These are phyloP conservation scores for Mohoua ochrocephala DNA, from an alignment of 2,113 vertebrate genomes.

Conservation along the genomic window DNA sequence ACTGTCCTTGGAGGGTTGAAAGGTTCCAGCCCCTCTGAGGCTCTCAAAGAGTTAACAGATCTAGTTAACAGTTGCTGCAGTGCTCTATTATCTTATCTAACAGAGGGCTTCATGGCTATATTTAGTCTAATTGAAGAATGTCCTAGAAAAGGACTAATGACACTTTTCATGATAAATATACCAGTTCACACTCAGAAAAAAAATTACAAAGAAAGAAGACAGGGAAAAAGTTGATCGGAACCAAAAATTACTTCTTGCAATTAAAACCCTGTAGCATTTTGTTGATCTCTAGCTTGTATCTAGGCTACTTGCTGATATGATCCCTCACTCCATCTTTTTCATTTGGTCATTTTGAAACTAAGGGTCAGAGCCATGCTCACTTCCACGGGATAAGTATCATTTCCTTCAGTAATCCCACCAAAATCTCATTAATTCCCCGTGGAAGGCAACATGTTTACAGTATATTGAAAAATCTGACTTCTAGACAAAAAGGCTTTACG, in stretches of 20 bases:
- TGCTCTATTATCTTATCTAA: not conserved
- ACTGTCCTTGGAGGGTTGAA: not conserved
- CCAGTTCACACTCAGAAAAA: not conserved
- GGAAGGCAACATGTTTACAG: not conserved
- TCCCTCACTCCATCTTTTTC: not conserved
- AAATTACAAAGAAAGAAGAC: not conserved
- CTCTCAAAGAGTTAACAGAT: not conserved
- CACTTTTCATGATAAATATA: not conserved
- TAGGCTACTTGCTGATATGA: not conserved
- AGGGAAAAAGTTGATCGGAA: not conserved
- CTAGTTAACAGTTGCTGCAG: not conserved
- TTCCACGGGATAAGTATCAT: not conserved
- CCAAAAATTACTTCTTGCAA: not conserved
- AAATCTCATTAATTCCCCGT: not conserved
- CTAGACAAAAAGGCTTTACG: not conserved
- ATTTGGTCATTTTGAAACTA: not conserved
- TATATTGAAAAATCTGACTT: not conserved
- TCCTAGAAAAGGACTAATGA: not conserved
- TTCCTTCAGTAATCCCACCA: not conserved
- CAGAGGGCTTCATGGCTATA: not conserved
- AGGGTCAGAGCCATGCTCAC: not conserved
- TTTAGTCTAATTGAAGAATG: slow-evolving; percentile 26
- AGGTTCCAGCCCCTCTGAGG: not conserved
- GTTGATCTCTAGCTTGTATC: not conserved
- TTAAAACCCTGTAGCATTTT: not conserved